phyloP scores from a whole-genome alignment of 2,113 vertebrate species.

The Myiozetetes cayanensis region DNA sequence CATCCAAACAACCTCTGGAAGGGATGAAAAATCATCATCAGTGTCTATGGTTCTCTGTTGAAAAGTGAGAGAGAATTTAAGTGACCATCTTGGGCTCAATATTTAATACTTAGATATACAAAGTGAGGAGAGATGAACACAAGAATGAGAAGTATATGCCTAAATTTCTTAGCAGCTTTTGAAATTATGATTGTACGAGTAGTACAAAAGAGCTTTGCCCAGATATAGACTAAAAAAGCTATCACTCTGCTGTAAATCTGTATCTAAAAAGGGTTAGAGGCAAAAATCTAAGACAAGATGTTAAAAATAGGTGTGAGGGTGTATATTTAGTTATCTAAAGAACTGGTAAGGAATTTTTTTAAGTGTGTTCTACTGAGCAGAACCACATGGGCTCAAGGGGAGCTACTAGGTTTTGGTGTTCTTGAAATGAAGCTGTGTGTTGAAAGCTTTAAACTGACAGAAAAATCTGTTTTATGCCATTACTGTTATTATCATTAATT shows the following conservation, averaged over 20 bases:
- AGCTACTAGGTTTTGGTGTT: neutral
- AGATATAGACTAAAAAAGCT: neutral
- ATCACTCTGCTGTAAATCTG: neutral
- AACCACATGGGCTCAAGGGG: neutral
- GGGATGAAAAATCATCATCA: neutral
- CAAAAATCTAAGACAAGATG: neutral
- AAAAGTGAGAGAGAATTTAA: neutral
- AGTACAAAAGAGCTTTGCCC: neutral
- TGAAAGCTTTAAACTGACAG: neutral
- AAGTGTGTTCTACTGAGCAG: neutral
- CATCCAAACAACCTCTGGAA: neutral
- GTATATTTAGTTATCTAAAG: neutral
- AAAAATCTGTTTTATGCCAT: neutral
- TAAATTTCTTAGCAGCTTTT: neutral
- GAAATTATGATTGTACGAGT: neutral
- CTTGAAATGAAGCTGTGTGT: neutral
- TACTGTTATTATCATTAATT: neutral
- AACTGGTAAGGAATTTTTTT: neutral
- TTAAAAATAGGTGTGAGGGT: neutral
- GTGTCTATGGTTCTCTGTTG: neutral
- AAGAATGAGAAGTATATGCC: neutral
- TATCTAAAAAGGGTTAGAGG: neutral
- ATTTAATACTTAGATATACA: neutral
- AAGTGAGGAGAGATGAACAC: neutral
- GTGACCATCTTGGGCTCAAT: neutral